Evolutionary conservation across 2,888 invertebrate species (phyloP).

Genomic region (Choristoneura rosaceana): DNA sequence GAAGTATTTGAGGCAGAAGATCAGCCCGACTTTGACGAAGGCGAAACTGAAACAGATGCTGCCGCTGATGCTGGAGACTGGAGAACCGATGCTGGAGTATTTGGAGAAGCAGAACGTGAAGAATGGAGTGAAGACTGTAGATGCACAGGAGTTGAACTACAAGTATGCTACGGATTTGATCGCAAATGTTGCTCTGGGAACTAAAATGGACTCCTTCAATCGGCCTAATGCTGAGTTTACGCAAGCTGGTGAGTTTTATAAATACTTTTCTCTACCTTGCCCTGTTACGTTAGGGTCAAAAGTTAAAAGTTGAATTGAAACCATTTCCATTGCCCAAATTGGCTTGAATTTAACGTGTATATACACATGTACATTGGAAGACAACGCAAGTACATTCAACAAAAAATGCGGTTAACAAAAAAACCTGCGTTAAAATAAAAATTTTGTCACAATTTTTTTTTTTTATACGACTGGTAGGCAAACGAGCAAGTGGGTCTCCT

Average conservation of each 20-base stretch:
- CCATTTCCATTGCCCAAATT: too few relatives aligned
- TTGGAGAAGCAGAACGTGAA: constrained; percentile 32
- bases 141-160: constrained; percentile 49
- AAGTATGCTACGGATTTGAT: constrained; percentile 51
- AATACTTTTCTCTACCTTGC: too few relatives aligned
- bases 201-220: constrained; percentile 47
- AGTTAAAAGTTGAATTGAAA: too few relatives aligned
- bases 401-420: too few relatives aligned
- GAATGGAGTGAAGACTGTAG: constrained; percentile 31
- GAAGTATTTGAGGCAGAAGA: constrained; percentile 50
- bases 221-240: constrained; percentile 47
- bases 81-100: constrained; percentile 48
- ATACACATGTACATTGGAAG: too few relatives aligned
- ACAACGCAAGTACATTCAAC: too few relatives aligned
- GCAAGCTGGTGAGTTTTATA: constrained; percentile 46
- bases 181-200: constrained; percentile 50
- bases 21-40: constrained; percentile 46
- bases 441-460: too few relatives aligned
- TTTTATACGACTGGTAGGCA: too few relatives aligned
- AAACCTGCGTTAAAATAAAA: too few relatives aligned
- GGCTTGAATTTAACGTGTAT: too few relatives aligned
- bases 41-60: constrained; percentile 49
- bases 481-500: too few relatives aligned
- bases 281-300: too few relatives aligned
- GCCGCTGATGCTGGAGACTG: constrained; percentile 49